These are phyloP conservation scores for Beroe forskalii DNA, from an alignment of 37 sponge, comb jelly and placozoan species.

Conservation along the genomic window DNA sequence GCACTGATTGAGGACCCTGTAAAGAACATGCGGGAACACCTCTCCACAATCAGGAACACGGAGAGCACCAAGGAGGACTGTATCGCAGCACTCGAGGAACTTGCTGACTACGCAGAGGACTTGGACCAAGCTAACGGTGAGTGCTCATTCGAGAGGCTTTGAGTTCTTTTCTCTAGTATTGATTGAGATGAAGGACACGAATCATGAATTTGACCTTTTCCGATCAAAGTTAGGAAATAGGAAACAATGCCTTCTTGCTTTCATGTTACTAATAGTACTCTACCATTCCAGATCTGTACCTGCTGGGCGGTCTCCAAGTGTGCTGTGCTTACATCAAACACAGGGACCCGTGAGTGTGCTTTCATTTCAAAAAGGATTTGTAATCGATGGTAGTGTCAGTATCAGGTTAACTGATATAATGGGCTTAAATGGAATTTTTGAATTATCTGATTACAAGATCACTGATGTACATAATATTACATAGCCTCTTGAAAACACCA, in stretches of 20 bases:
- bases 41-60: not conserved
- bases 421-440: no score
- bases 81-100: constrained; percentile 34
- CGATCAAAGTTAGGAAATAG: no score
- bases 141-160: not conserved
- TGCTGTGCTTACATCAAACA: constrained; percentile 58
- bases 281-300: constrained; percentile 47
- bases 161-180: not conserved
- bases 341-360: constrained; percentile 11
- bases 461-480: no score
- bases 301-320: constrained; percentile 48
- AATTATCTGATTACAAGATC: no score
- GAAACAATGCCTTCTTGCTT: no score
- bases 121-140: constrained; percentile 61
- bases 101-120: constrained; percentile 37
- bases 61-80: constrained; percentile 46
- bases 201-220: no score
- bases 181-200: no score
- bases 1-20: constrained; percentile 41
- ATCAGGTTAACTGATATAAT: no score
- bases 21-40: constrained; percentile 8
- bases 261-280: no score
- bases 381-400: no score
- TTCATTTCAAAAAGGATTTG: no score
- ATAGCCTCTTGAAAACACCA: no score